A percentile compares a stretch with the other conserved stretches of the same genome.
Evolutionary conservation across 2,888 invertebrate species (phyloP).

Genomic region (Halictus ligatus): DNA sequence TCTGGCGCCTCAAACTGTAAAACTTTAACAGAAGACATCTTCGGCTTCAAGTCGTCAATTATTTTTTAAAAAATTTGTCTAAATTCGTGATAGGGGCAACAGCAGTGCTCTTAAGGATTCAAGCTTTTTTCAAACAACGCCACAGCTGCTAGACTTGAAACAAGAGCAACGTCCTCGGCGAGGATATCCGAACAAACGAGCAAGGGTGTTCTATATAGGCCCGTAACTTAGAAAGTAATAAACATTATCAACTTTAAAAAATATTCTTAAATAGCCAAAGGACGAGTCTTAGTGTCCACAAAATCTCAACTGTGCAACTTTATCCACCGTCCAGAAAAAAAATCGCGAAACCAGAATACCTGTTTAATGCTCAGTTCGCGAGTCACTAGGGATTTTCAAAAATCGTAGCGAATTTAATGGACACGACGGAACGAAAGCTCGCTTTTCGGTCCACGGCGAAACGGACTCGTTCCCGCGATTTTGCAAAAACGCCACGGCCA

Average conservation of each 20-base stretch:
- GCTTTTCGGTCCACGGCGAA: not conserved
- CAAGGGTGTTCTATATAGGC: too few species aligned
- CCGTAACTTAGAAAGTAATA: too few species aligned
- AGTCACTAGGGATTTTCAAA: not conserved
- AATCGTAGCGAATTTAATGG: too few species aligned
- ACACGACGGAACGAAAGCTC: not conserved
- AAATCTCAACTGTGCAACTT: too few species aligned
- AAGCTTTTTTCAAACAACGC: not conserved
- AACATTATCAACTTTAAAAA: too few species aligned
- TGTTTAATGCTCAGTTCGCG: not conserved
- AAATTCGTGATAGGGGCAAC: not conserved
- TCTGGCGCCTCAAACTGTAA: not conserved
- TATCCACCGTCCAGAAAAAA: too few species aligned
- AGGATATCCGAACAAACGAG: too few species aligned
- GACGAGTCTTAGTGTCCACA: too few species aligned
- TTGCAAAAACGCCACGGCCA: slow-evolving; percentile 17
- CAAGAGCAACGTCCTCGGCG: not conserved
- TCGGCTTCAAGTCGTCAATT: not conserved
- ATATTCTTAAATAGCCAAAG: too few species aligned
- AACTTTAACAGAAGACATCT: not conserved
- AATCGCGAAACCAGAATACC: not conserved
- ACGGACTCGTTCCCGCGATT: slow-evolving; percentile 6
- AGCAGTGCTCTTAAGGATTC: not conserved
- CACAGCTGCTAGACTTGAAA: not conserved
- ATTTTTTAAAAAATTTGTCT: not conserved